Evolutionary conservation across 2,888 invertebrate species (phyloP).

Genomic region (Acronicta aceris): DNA sequence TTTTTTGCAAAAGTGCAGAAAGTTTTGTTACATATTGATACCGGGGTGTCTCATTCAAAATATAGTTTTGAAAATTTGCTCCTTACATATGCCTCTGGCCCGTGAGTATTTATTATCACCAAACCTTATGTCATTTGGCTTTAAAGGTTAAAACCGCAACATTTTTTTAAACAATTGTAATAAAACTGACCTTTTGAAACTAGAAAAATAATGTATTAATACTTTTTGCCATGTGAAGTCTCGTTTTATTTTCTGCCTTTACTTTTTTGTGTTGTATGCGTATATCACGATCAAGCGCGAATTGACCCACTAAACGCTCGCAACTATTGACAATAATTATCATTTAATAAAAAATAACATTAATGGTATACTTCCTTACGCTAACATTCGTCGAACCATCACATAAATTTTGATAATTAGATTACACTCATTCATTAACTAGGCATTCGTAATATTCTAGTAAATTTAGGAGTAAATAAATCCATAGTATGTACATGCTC

Average conservation of each 20-base stretch:
- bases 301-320: slow-evolving; percentile 37
- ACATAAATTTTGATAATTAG: slow-evolving; percentile 62
- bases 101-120: slow-evolving; percentile 32
- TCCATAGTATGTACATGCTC: slow-evolving; percentile 79
- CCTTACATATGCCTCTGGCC: neutral
- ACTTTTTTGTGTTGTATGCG: slow-evolving; percentile 15
- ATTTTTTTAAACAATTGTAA: neutral
- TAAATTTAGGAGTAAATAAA: slow-evolving; percentile 84
- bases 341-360: slow-evolving; percentile 68
- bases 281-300: slow-evolving; percentile 37
- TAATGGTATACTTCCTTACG: slow-evolving; percentile 79
- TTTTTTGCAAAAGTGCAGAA: no score
- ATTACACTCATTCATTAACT: slow-evolving; percentile 60
- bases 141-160: neutral
- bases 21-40: no score
- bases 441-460: slow-evolving; percentile 59
- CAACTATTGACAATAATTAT: slow-evolving; percentile 55
- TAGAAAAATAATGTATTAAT: slow-evolving; percentile 28
- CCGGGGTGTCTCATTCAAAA: no score
- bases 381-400: slow-evolving; percentile 57
- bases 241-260: slow-evolving; percentile 14
- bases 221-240: slow-evolving; percentile 11
- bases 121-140: slow-evolving; percentile 13
- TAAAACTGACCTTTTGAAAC: slow-evolving; percentile 22
- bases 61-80: no score